A percentile compares a stretch with the other conserved stretches of the same genome.
phyloP scores from a whole-genome alignment of 2,888 invertebrate species.

The Arrhopalites spinosus region DNA sequence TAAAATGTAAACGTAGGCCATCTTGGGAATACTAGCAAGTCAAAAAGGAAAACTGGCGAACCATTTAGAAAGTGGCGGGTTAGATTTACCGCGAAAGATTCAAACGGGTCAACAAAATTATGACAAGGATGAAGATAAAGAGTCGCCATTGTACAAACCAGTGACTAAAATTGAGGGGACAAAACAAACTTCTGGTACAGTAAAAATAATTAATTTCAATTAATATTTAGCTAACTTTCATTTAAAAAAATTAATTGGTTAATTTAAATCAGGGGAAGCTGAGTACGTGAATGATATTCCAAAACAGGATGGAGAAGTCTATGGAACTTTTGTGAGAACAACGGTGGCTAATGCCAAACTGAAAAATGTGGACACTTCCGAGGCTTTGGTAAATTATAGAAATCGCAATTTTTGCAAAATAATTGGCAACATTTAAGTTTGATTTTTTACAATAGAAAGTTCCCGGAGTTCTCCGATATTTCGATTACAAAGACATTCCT shows the following conservation, averaged over 20 bases:
- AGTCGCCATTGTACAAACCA: conserved; percentile 77
- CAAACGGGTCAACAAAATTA: conserved; percentile 73
- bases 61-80: conserved; percentile 64
- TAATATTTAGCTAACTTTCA: neutral
- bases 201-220: neutral
- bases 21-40: neutral
- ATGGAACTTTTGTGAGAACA: conserved; percentile 72
- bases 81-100: conserved; percentile 66
- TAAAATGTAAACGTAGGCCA: neutral
- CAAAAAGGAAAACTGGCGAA: neutral
- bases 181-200: conserved; percentile 65
- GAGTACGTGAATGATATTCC: conserved; percentile 77
- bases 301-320: conserved; percentile 69
- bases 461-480: conserved; percentile 70
- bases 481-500: conserved; percentile 71
- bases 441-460: conserved; percentile 60
- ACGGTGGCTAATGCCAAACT: conserved; percentile 67
- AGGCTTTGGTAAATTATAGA: conserved; percentile 67
- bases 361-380: conserved; percentile 66
- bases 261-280: conserved; percentile 69
- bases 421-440: neutral
- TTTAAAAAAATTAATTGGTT: neutral
- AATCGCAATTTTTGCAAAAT: neutral
- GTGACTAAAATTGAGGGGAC: conserved; percentile 74
- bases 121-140: conserved; percentile 67